These are phyloP conservation scores for Alcis repandata DNA, from an alignment of 2,888 invertebrate genomes.

Conservation along the genomic window DNA sequence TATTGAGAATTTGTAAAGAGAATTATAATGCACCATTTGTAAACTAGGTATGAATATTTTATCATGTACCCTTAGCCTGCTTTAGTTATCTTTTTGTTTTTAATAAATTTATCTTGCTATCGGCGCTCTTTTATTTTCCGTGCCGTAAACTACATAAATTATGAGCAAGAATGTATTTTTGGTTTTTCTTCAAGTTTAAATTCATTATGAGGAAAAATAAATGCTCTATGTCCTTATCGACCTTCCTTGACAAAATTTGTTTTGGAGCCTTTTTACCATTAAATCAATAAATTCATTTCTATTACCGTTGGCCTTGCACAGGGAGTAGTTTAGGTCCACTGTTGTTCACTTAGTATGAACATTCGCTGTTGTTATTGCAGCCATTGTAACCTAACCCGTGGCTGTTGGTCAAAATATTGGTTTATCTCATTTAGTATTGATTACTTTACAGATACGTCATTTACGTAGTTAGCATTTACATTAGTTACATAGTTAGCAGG, in stretches of 20 bases:
- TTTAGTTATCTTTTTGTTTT: neutral
- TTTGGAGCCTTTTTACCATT: neutral
- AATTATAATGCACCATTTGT: neutral
- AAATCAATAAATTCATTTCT: neutral
- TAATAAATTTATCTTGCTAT: neutral
- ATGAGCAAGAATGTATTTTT: neutral
- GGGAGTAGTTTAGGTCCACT: neutral
- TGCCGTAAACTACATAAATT: neutral
- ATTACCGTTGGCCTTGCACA: neutral
- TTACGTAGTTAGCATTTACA: constrained; percentile 3
- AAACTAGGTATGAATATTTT: neutral
- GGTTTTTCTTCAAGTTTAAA: neutral
- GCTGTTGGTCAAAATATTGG: constrained; percentile 4
- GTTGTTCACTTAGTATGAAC: neutral
- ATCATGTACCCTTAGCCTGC: constrained; percentile 1
- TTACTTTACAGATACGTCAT: constrained; percentile 2
- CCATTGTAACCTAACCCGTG: neutral
- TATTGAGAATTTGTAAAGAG: neutral
- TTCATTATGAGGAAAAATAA: neutral
- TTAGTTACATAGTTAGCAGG: constrained; percentile 7
- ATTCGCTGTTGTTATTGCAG: neutral
- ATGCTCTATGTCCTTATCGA: neutral
- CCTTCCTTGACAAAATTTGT: constrained; percentile 4
- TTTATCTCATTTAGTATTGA: constrained; percentile 1
- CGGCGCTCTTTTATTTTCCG: neutral